These are phyloP conservation scores for Drosophila orosa DNA, from an alignment of 1,140 invertebrate species.

Conservation along the genomic window DNA sequence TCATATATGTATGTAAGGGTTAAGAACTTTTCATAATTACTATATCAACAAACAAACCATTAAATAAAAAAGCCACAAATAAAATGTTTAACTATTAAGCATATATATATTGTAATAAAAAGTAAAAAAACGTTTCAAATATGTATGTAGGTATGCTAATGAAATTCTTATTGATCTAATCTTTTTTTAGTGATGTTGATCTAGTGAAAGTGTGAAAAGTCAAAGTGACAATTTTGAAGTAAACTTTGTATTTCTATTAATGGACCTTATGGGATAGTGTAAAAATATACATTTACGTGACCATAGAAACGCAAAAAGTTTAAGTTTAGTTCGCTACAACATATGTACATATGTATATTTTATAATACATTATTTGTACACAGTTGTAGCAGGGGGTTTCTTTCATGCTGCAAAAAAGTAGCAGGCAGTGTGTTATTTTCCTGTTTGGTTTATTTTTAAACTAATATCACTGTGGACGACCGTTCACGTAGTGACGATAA, in stretches of 20 bases:
- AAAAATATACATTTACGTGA: constrained; percentile 20
- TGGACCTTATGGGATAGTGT: not conserved
- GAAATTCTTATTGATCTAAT: not conserved
- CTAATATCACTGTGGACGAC: not conserved
- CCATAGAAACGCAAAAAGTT: constrained; percentile 7
- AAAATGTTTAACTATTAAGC: not conserved
- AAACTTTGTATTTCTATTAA: not conserved
- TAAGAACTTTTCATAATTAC: not conserved
- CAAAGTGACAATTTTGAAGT: not conserved
- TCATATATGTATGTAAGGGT: not conserved
- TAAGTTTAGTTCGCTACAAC: constrained; percentile 7
- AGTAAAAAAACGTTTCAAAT: not conserved
- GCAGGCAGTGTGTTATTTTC: not conserved
- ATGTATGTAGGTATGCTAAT: not conserved
- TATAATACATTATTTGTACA: not conserved
- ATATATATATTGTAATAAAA: not conserved
- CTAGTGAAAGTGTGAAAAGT: constrained; percentile 10
- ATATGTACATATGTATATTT: constrained; percentile 12
- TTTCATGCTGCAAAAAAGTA: constrained; percentile 10
- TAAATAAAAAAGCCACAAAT: not conserved
- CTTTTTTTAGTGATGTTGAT: not conserved
- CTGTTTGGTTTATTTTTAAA: not conserved
- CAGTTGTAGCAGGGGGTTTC: not conserved
- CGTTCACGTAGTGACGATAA: not conserved
- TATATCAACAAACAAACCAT: not conserved